phyloP scores from a whole-genome alignment of 2,888 invertebrate genomes.

The Zhengitettix transpicula region DNA sequence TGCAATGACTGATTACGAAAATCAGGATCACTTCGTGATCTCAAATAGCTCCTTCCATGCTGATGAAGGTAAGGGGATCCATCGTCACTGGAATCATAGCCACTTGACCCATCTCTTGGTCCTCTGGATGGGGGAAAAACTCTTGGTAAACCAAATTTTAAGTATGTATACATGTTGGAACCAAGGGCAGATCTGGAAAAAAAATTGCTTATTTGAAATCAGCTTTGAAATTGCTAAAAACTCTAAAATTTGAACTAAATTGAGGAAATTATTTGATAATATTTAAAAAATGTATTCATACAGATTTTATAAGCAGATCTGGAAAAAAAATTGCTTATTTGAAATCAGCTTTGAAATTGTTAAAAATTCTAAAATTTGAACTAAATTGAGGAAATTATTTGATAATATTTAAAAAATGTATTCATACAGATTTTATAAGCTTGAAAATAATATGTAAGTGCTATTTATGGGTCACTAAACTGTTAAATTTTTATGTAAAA shows the following conservation, averaged over 20 bases:
- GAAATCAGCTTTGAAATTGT: conserved; percentile 4
- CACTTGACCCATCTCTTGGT: conserved; percentile 69
- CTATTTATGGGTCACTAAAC: no score
- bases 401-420: background rate
- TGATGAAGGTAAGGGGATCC: conserved; percentile 17
- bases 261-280: background rate
- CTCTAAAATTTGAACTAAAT: background rate
- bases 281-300: no score
- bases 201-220: no score
- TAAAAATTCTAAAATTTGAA: conserved; percentile 10
- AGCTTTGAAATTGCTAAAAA: conserved; percentile 13
- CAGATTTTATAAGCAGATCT: conserved; percentile 32
- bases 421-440: no score
- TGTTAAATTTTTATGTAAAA: no score
- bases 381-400: background rate
- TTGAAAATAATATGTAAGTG: no score
- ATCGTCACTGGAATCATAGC: conserved; percentile 78
- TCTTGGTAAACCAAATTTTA: conserved; percentile 83
- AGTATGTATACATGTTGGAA: conserved; percentile 83
- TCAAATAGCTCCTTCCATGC: conserved; percentile 13
- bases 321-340: no score
- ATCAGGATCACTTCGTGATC: conserved; percentile 61
- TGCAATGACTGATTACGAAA: conserved; percentile 10
- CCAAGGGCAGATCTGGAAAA: conserved; percentile 57
- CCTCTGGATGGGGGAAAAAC: conserved; percentile 70